Evolutionary conservation across 2,113 vertebrate species (phyloP).

Genomic region (Tachuris rubrigastra): DNA sequence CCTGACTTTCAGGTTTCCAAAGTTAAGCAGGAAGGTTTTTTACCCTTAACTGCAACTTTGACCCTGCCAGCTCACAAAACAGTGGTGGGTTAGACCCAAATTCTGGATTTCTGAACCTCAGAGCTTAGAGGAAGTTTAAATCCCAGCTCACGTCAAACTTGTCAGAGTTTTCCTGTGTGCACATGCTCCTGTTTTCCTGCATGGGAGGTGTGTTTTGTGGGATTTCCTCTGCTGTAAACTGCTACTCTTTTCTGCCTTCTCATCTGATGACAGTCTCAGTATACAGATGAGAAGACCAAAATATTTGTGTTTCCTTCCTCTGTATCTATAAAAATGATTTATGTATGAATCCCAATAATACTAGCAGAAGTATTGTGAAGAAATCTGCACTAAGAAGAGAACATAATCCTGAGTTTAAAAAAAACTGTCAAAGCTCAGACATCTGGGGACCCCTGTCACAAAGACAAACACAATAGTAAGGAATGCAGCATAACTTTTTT

Average conservation of each 20-base stretch:
- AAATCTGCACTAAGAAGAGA: neutral
- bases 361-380: neutral
- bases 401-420: neutral
- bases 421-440: neutral
- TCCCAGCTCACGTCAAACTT: neutral
- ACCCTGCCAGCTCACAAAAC: neutral
- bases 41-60: neutral
- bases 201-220: neutral
- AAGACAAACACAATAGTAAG: constrained; percentile 4
- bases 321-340: neutral
- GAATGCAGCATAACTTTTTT: neutral
- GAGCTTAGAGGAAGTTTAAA: neutral
- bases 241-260: neutral
- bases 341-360: neutral
- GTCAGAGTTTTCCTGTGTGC: neutral
- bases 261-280: neutral
- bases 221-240: neutral
- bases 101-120: neutral
- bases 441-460: neutral
- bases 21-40: neutral
- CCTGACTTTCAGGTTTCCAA: neutral
- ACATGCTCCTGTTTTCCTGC: neutral
- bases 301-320: neutral
- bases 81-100: neutral
- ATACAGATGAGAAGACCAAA: neutral